A percentile compares a stretch with the other conserved stretches of the same genome.
Conservation (phyloP, 1,140 invertebrate species). For the Odontomachus brunneus region DNA sequence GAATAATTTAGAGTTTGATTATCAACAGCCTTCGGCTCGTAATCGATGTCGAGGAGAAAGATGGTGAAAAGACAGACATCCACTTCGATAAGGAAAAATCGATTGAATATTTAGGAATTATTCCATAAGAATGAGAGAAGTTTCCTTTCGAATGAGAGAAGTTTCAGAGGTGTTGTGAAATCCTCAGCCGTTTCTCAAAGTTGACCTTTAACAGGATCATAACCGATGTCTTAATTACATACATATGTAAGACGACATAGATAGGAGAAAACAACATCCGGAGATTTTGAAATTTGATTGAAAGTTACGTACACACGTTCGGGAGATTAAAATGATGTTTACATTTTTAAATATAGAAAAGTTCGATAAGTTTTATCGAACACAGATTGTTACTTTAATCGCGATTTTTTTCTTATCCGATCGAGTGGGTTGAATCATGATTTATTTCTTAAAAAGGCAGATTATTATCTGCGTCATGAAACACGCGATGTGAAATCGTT, state of each 20-base stretch:
- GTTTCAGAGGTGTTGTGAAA: too few species aligned
- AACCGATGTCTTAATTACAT: not conserved
- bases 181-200: too few species aligned
- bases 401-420: not conserved
- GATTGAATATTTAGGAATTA: not conserved
- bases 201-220: too few species aligned
- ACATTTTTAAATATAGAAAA: too few species aligned
- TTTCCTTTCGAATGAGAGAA: too few species aligned
- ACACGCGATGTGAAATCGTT: conserved; percentile 27
- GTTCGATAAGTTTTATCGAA: not conserved
- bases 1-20: not conserved
- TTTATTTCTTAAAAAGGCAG: not conserved
- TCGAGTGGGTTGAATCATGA: not conserved
- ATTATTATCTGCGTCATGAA: not conserved
- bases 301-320: too few species aligned
- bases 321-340: too few species aligned
- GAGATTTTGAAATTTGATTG: too few species aligned
- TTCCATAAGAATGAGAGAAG: too few species aligned
- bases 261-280: not conserved
- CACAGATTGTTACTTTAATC: not conserved
- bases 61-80: too few species aligned
- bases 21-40: not conserved
- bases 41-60: not conserved
- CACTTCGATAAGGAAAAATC: too few species aligned
- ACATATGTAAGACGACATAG: not conserved